Evolutionary conservation across 1,140 invertebrate genomes (phyloP).

Genomic region (Cydia fagiglandana): DNA sequence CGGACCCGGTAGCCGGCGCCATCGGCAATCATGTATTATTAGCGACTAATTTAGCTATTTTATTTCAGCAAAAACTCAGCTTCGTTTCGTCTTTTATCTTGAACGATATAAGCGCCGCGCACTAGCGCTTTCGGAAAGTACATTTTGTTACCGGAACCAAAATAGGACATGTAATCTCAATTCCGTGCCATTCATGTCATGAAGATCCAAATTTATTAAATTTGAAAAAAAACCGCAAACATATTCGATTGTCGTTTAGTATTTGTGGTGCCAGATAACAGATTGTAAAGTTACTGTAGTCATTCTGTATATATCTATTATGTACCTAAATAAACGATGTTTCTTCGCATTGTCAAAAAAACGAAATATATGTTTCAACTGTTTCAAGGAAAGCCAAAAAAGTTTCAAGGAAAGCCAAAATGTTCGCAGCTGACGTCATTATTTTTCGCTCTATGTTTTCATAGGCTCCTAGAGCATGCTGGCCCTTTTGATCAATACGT

Average conservation of each 20-base stretch:
- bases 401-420: no score
- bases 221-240: no score
- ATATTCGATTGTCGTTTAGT: no score
- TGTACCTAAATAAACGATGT: no score
- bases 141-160: neutral
- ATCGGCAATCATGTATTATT: constrained; percentile 19
- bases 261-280: no score
- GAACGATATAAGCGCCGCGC: neutral
- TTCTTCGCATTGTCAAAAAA: no score
- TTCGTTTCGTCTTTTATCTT: neutral
- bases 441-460: neutral
- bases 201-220: neutral
- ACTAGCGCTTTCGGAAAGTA: neutral
- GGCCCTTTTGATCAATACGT: constrained; percentile 42
- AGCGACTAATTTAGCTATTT: constrained; percentile 11
- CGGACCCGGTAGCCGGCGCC: constrained; percentile 13
- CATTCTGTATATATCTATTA: no score
- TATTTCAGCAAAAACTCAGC: neutral
- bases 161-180: neutral
- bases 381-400: no score
- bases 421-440: neutral
- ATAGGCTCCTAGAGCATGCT: constrained; percentile 19
- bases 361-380: no score
- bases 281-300: no score
- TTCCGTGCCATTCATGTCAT: neutral